These are phyloP conservation scores for Lathamus discolor DNA, from an alignment of 2,113 vertebrate genomes.

Conservation along the genomic window DNA sequence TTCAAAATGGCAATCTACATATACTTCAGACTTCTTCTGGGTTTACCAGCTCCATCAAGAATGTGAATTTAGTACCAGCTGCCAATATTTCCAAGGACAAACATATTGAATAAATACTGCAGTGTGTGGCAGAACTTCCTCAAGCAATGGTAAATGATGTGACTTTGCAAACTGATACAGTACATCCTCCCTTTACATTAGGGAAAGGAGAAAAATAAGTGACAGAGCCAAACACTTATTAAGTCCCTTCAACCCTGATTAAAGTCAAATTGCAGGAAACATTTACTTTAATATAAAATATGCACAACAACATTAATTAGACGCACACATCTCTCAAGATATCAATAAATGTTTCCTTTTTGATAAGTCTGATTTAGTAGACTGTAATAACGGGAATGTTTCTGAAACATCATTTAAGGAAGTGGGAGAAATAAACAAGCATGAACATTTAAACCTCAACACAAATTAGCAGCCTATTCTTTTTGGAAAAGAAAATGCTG, in stretches of 20 bases:
- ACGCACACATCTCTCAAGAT: slow-evolving; percentile 61
- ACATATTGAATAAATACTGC: neutral
- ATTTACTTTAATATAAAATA: slow-evolving; percentile 60
- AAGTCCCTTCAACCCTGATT: slow-evolving; percentile 48
- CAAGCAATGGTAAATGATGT: neutral
- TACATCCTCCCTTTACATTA: neutral
- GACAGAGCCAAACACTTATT: neutral
- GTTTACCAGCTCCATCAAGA: neutral
- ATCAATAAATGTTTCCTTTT: slow-evolving; percentile 75
- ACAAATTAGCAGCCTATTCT: slow-evolving; percentile 65
- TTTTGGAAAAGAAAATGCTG: slow-evolving; percentile 36
- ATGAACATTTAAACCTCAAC: slow-evolving; percentile 67
- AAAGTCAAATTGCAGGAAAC: slow-evolving; percentile 51
- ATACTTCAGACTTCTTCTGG: neutral
- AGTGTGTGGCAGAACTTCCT: neutral
- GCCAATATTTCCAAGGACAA: neutral
- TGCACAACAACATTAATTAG: slow-evolving; percentile 69
- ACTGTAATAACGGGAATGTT: slow-evolving; percentile 51
- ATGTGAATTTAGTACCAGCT: neutral
- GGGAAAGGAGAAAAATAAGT: neutral
- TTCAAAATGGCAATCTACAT: neutral
- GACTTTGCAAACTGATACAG: neutral
- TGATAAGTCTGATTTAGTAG: slow-evolving; percentile 71
- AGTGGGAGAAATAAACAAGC: slow-evolving; percentile 68
- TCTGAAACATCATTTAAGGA: slow-evolving; percentile 62